Conservation (phyloP, 2,888 invertebrate species). For the Labia minor region DNA sequence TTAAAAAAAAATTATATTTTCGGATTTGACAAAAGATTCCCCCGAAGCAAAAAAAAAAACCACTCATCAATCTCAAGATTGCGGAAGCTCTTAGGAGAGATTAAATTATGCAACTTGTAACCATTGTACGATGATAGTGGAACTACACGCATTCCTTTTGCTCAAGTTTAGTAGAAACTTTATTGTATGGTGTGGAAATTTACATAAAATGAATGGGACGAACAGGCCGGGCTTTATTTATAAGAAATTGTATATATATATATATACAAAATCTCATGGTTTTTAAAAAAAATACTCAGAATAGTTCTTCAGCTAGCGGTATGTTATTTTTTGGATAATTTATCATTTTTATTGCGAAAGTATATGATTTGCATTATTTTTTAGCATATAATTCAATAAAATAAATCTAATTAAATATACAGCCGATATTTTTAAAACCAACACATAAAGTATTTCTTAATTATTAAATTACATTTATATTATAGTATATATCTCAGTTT, state of each 20-base stretch:
- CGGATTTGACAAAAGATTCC: background rate
- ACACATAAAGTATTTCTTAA: too few relatives aligned
- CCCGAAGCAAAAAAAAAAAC: background rate
- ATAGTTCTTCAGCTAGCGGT: background rate
- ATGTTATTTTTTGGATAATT: too few relatives aligned
- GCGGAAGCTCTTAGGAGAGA: background rate
- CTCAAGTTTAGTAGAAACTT: slow-evolving; percentile 4
- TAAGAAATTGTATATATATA: too few relatives aligned
- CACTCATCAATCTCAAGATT: background rate
- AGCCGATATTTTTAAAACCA: too few relatives aligned
- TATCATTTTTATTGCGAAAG: too few relatives aligned
- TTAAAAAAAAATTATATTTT: too few relatives aligned
- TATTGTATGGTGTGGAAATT: background rate
- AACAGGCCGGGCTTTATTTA: background rate
- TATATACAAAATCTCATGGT: background rate
- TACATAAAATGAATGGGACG: slow-evolving; percentile 13
- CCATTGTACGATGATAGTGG: slow-evolving; percentile 4
- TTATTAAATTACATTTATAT: too few relatives aligned
- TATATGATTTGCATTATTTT: too few relatives aligned
- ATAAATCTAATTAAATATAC: too few relatives aligned
- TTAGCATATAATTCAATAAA: too few relatives aligned
- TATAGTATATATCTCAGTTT: too few relatives aligned
- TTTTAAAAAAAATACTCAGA: background rate
- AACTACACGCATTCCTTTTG: slow-evolving; percentile 8
- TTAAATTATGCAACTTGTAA: slow-evolving; percentile 4